Evolutionary conservation across 2,797 vertebrate species (phyloP), one percentile per base, ranked within the genome.

Genomic region (Dermochelys coriacea): DNA sequence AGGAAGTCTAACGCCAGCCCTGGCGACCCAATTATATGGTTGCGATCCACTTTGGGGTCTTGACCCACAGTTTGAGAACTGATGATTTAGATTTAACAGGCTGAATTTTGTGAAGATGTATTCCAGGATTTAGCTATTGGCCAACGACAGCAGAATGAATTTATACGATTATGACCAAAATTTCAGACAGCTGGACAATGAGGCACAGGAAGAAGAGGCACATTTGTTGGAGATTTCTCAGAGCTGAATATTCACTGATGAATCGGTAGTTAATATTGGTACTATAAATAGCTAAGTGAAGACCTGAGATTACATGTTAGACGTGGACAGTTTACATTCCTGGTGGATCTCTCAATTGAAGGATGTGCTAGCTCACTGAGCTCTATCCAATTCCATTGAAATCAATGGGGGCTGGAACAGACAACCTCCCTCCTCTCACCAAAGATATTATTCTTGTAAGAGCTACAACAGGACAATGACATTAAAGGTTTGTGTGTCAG

Each of bases 121-220:
- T 77, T 77, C 15, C 45, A 10, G 45, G 45, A 49, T 49, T 31
- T 31, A 31, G 41, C 23, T 47, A 77, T 4, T 77, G 45, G n/a
- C n/a, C 68, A 71, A 84, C 1, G 16, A 61, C 50, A 74, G 2
- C 51, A 54, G 75, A 52, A 61, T 16, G 84, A 5, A 0, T 7
- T 75, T 50, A 18, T 57, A 75, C 47, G 81, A 79, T 80, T 81
- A 82, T 78, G 47, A 80, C 50, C 59, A 80, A 88, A 59, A 47
- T 3, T 49, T 49, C 74, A 41, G 68, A 54, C 31, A 88, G 45
- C 8, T 2, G 29, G 71, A 59, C 0, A 3, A 90, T 5, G 55
- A 91, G 81, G 71, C 64, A 80, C 34, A 93, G 47, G 83, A 89
- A 23, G 29, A 84, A 79, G 0, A 71, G 14, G 57, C 4, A 79